Evolutionary conservation across 2,888 invertebrate genomes (phyloP).

Genomic region (Tubulanus polymorphus): DNA sequence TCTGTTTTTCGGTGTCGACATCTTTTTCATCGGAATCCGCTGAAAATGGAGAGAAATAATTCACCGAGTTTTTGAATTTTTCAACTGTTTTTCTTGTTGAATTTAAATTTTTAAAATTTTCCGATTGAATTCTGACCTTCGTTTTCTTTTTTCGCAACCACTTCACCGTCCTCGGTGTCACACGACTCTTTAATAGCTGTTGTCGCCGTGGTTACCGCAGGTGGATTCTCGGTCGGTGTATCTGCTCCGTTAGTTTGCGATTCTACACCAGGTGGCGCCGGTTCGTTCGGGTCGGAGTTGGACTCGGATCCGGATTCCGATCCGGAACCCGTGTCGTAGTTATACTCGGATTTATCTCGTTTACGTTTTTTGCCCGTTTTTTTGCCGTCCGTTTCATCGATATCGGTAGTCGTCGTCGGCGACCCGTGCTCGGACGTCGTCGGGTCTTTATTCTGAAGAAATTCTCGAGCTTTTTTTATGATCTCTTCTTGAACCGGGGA

Average conservation of each 20-base stretch:
- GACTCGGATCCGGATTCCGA: conserved; percentile 43
- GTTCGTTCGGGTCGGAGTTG: conserved; percentile 57
- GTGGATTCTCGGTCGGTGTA: background rate
- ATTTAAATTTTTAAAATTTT: background rate
- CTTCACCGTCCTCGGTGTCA: conserved; percentile 16
- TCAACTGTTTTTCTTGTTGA: background rate
- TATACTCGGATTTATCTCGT: conserved; percentile 41
- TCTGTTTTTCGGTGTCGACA: conserved; percentile 21
- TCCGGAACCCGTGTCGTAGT: conserved; percentile 43
- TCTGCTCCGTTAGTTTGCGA: conserved; percentile 3
- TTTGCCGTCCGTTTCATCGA: conserved; percentile 26
- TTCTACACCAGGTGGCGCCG: conserved; percentile 35
- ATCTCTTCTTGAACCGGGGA: conserved; percentile 39
- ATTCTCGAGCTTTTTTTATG: conserved; percentile 39
- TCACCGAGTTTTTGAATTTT: background rate
- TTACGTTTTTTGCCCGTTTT: conserved; percentile 32
- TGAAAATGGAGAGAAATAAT: conserved; percentile 15
- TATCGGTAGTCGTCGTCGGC: too few species aligned
- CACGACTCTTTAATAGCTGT: conserved; percentile 22
- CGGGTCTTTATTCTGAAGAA: conserved; percentile 38
- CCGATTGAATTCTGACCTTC: conserved; percentile 1
- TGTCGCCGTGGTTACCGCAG: conserved; percentile 29
- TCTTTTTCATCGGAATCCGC: conserved; percentile 24
- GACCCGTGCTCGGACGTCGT: too few species aligned
- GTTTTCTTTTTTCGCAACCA: conserved; percentile 13